Evolutionary conservation across 1,140 invertebrate genomes (phyloP).

Genomic region (Trichomalopsis sarcophagae): DNA sequence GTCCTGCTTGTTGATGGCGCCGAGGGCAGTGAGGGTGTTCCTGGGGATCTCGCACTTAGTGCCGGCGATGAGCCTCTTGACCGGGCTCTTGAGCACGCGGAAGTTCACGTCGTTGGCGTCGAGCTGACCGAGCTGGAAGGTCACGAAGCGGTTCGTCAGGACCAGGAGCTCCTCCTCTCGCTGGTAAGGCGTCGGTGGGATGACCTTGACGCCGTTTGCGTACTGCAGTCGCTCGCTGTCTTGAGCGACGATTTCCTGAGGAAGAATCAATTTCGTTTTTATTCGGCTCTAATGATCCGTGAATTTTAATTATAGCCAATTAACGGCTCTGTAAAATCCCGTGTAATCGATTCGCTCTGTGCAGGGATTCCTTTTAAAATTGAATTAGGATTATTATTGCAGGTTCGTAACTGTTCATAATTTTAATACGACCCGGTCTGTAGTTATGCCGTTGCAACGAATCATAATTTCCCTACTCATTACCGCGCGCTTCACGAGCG

Average conservation of each 20-base stretch:
- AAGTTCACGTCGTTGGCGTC: constrained; percentile 63
- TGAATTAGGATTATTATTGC: not conserved
- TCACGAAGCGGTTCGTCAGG: constrained; percentile 75
- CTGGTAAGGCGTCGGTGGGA: constrained; percentile 71
- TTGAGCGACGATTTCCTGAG: constrained; percentile 71
- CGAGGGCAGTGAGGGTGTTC: not conserved
- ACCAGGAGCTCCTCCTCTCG: constrained; percentile 79
- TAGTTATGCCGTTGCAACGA: not conserved
- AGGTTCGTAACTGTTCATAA: not conserved
- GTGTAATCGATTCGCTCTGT: not conserved
- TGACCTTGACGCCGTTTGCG: constrained; percentile 79
- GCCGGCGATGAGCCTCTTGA: constrained; percentile 56
- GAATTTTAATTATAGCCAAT: not conserved
- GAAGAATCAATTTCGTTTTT: constrained; percentile 36
- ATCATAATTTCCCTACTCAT: not conserved
- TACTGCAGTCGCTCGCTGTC: constrained; percentile 78
- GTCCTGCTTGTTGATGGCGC: constrained; percentile 4
- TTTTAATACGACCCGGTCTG: not conserved
- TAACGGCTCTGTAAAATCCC: not conserved
- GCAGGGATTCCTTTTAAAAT: not conserved
- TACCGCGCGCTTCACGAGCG: not conserved
- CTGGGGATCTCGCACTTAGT: constrained; percentile 55
- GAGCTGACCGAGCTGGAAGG: constrained; percentile 51
- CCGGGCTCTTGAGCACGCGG: constrained; percentile 55
- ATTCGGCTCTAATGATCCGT: not conserved